Conservation (phyloP, 23 tunicate species). For the Trididemnum clinides region DNA sequence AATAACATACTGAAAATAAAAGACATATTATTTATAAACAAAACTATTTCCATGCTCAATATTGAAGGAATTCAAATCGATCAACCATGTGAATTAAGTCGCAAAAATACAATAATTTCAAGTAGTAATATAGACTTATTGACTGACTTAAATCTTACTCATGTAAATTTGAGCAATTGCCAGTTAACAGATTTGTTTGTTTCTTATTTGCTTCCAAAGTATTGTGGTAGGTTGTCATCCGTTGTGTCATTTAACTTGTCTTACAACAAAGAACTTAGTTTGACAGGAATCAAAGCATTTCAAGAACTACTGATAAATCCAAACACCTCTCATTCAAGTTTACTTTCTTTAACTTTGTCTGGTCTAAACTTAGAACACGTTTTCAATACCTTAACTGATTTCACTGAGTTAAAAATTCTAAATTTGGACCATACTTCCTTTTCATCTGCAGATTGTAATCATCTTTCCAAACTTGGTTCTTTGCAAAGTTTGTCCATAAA, state of each 20-base stretch:
- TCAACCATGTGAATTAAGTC: not conserved
- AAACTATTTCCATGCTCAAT: not conserved
- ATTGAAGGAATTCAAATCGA: slow-evolving; percentile 3
- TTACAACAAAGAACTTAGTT: slow-evolving; percentile 34
- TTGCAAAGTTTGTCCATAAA: not conserved
- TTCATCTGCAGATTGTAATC: not conserved
- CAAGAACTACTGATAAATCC: slow-evolving; percentile 21
- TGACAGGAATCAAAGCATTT: slow-evolving; percentile 16
- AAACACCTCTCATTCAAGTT: no score
- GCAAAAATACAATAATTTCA: not conserved
- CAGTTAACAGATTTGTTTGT: not conserved
- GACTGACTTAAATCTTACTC: not conserved
- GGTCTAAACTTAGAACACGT: not conserved
- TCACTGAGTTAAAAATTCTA: not conserved
- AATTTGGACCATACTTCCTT: not conserved
- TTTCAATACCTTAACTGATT: not conserved
- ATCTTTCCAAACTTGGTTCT: not conserved
- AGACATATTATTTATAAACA: slow-evolving; percentile 17
- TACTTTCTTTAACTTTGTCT: not conserved
- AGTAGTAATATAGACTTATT: not conserved
- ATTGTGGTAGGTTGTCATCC: slow-evolving; percentile 9
- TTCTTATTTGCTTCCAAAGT: not conserved
- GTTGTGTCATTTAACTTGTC: slow-evolving; percentile 51
- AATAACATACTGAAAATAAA: slow-evolving; percentile 14
- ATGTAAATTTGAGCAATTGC: not conserved